These are phyloP conservation scores for Catamblyrhynchus diadema DNA, from an alignment of 2,797 vertebrate species.

Conservation along the genomic window DNA sequence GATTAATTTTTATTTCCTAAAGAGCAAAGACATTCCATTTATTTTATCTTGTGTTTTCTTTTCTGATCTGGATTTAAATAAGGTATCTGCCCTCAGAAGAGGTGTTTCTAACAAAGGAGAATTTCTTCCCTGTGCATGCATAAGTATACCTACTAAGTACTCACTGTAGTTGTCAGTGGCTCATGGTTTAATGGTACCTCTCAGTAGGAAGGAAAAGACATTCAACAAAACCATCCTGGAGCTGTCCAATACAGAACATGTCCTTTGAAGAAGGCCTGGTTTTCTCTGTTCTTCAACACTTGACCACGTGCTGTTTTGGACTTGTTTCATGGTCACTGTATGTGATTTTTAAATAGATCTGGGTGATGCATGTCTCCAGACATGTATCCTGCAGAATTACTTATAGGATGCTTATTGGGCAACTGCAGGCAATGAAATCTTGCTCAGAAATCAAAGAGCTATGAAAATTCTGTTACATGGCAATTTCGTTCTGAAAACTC, in stretches of 20 bases:
- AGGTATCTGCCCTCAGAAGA: neutral
- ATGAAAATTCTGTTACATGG: neutral
- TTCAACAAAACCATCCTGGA: neutral
- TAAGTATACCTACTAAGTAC: neutral
- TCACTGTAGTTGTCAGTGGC: neutral
- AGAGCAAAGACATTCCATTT: neutral
- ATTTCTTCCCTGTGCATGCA: neutral
- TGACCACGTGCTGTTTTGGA: neutral
- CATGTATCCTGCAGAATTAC: neutral
- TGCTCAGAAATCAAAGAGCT: neutral
- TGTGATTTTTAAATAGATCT: neutral
- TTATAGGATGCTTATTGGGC: neutral
- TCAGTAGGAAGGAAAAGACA: neutral
- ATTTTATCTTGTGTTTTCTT: neutral
- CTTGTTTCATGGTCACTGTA: neutral
- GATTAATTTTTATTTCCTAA: conserved; percentile 14
- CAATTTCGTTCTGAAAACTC: neutral
- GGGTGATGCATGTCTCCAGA: neutral
- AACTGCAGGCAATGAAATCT: neutral
- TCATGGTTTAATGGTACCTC: neutral
- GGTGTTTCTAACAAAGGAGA: neutral
- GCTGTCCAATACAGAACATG: neutral
- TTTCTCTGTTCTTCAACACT: neutral
- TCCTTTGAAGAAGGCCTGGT: neutral
- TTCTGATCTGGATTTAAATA: neutral